Conservation (phyloP, 2,797 vertebrate genomes). For the Centroberyx gerrardi region DNA sequence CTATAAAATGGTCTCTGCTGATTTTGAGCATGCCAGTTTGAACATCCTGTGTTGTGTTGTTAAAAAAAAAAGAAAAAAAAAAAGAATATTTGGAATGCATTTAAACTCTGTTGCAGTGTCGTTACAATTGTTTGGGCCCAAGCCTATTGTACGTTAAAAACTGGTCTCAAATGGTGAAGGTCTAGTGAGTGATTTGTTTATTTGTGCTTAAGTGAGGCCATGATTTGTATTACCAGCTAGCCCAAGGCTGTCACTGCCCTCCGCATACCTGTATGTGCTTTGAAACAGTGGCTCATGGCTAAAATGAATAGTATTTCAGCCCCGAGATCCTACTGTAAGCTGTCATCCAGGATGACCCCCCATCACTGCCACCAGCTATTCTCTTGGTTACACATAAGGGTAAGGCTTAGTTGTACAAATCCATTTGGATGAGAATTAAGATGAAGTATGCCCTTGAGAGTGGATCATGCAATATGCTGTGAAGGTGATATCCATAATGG, state of each 20-base stretch:
- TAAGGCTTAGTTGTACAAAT: slow-evolving; percentile 67
- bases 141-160: slow-evolving; percentile 80
- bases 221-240: slow-evolving; percentile 81
- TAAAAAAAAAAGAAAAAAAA: slow-evolving; percentile 69
- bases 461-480: slow-evolving; percentile 61
- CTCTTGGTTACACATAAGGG: slow-evolving; percentile 59
- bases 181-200: slow-evolving; percentile 85
- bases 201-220: slow-evolving; percentile 86
- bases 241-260: slow-evolving; percentile 83
- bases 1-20: slow-evolving; percentile 76
- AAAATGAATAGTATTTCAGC: slow-evolving; percentile 48
- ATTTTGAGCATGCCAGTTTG: slow-evolving; percentile 89
- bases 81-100: slow-evolving; percentile 84
- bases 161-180: slow-evolving; percentile 84
- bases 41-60: slow-evolving; percentile 88
- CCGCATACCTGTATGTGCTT: slow-evolving; percentile 75
- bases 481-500: slow-evolving; percentile 77
- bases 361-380: slow-evolving; percentile 77
- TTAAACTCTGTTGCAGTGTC: slow-evolving; percentile 86
- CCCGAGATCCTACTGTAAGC: slow-evolving; percentile 54
- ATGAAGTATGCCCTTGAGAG: slow-evolving; percentile 72
- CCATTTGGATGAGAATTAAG: slow-evolving; percentile 78
- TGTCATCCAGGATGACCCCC: slow-evolving; percentile 63
- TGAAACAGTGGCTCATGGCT: slow-evolving; percentile 69
- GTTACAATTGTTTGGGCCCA: slow-evolving; percentile 83